phyloP scores from a whole-genome alignment of 2,113 vertebrate genomes.

The Thryonomys swinderianus region DNA sequence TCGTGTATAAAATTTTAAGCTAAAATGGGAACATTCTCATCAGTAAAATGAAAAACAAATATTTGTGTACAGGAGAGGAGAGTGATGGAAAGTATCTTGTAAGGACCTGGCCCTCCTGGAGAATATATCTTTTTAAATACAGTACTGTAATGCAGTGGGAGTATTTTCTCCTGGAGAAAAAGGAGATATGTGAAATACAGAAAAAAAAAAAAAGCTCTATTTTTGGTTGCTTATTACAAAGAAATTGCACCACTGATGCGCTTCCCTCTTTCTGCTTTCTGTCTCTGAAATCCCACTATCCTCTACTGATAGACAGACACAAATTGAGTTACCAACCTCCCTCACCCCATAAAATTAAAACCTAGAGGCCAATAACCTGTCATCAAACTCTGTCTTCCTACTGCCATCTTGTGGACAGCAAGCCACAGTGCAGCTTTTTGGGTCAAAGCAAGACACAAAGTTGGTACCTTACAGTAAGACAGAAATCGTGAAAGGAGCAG shows the following conservation, averaged over 20 bases:
- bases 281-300: constrained; percentile 62
- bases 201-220: constrained; percentile 44
- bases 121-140: not conserved
- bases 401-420: constrained; percentile 86
- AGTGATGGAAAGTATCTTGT: not conserved
- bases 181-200: not conserved
- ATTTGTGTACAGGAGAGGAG: not conserved
- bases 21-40: not conserved
- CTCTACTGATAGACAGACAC: constrained; percentile 70
- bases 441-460: not conserved
- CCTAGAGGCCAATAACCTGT: not conserved
- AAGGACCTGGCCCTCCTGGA: not conserved
- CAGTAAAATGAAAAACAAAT: not conserved
- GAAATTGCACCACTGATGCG: constrained; percentile 59
- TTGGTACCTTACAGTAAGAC: not conserved
- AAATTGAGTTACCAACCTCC: constrained; percentile 77
- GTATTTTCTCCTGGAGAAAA: constrained; percentile 39
- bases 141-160: not conserved
- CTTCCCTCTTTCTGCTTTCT: constrained; percentile 58
- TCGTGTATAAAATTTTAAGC: not conserved
- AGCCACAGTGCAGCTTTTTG: not conserved
- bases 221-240: constrained; percentile 58
- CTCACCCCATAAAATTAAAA: not conserved
- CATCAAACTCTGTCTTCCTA: constrained; percentile 70
- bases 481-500: not conserved